Evolutionary conservation across 30 jellyfish, hydroid and myxozoan genomes (phyloP).

Genomic region (Nemopilema nomurai): DNA sequence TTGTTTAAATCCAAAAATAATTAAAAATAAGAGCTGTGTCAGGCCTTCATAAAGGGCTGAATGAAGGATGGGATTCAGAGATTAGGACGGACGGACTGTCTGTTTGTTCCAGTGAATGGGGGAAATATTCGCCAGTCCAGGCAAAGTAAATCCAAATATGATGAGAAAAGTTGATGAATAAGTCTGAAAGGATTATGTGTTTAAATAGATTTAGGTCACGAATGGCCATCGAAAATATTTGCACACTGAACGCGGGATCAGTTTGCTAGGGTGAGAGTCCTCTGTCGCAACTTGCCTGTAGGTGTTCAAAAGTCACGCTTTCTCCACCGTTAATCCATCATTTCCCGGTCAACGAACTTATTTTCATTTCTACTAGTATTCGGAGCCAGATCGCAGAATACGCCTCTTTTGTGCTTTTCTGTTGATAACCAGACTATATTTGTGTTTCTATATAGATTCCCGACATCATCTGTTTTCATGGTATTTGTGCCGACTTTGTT

Average conservation of each 20-base stretch:
- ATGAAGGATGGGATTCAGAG: slow-evolving; percentile 5
- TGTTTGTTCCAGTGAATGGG: slow-evolving; percentile 12
- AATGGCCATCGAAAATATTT: background rate
- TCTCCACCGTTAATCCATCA: background rate
- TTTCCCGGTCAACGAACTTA: background rate
- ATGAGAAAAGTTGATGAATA: background rate
- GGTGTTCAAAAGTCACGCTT: background rate
- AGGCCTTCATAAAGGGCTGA: background rate
- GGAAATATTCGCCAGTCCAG: slow-evolving; percentile 20
- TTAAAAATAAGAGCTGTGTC: background rate
- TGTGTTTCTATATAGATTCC: too few relatives aligned
- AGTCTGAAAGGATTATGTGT: background rate
- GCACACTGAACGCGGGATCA: background rate
- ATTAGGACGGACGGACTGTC: background rate
- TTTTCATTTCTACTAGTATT: too few relatives aligned
- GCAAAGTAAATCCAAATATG: slow-evolving; percentile 18
- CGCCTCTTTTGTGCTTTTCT: too few relatives aligned
- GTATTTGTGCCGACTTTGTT: too few relatives aligned
- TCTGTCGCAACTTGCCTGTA: background rate
- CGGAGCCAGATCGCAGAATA: too few relatives aligned
- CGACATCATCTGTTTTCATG: too few relatives aligned
- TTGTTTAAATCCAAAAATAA: slow-evolving; percentile 7
- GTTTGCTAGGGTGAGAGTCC: background rate
- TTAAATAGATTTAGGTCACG: background rate
- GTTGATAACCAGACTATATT: too few relatives aligned